phyloP scores from a whole-genome alignment of 2,888 invertebrate species.

The Latheticus oryzae region DNA sequence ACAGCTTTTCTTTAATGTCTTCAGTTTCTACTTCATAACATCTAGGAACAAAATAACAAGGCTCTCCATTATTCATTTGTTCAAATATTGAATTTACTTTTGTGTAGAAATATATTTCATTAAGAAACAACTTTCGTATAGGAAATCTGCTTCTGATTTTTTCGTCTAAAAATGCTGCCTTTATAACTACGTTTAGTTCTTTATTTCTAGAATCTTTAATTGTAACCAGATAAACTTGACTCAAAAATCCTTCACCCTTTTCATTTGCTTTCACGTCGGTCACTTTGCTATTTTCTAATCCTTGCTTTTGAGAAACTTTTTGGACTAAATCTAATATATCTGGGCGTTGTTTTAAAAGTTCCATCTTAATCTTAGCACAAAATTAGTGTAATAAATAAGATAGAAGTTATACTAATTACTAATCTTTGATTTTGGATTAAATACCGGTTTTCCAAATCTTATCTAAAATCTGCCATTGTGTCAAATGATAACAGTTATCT shows the following conservation, averaged over 20 bases:
- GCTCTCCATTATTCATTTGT: not conserved
- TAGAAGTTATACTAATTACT: too few species aligned
- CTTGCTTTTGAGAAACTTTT: slow-evolving; percentile 3
- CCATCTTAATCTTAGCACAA: too few species aligned
- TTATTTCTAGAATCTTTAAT: slow-evolving; percentile 16
- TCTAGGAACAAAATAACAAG: slow-evolving; percentile 26
- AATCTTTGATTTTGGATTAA: too few species aligned
- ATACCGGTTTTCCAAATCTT: too few species aligned
- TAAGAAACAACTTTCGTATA: slow-evolving; percentile 31
- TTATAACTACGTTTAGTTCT: slow-evolving; percentile 27
- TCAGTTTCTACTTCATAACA: slow-evolving; percentile 18
- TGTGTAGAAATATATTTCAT: slow-evolving; percentile 42
- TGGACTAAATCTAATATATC: slow-evolving; percentile 1
- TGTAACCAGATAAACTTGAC: slow-evolving; percentile 31
- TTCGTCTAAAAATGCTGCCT: slow-evolving; percentile 26
- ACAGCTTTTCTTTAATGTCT: slow-evolving; percentile 2
- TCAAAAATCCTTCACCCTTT: slow-evolving; percentile 42
- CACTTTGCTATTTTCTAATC: slow-evolving; percentile 1
- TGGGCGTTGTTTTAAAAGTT: not conserved
- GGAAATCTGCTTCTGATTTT: slow-evolving; percentile 16
- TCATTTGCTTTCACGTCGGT: slow-evolving; percentile 15
- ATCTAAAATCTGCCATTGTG: too few species aligned
- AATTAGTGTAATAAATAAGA: too few species aligned
- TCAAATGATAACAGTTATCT: too few species aligned
- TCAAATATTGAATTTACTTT: slow-evolving; percentile 31